phyloP scores from a whole-genome alignment of 2,797 vertebrate species.

The Peromyscus eremicus region DNA sequence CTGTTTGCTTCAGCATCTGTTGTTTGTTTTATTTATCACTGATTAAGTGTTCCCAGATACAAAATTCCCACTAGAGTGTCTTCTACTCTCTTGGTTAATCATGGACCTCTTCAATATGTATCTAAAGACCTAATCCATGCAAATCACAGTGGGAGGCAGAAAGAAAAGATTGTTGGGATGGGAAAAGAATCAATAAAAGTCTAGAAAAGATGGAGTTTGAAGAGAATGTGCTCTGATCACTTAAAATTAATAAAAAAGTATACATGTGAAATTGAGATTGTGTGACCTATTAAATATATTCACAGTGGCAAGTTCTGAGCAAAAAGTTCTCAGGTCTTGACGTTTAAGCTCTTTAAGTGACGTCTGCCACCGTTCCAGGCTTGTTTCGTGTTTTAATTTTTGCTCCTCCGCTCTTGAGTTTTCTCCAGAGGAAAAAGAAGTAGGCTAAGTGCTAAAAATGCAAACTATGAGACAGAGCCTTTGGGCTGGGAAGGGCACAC shows the following conservation, averaged over 20 bases:
- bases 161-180: neutral
- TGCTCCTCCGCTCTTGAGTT: conserved; percentile 42
- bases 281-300: neutral
- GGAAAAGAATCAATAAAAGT: neutral
- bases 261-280: neutral
- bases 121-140: neutral
- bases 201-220: neutral
- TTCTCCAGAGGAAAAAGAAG: conserved; percentile 26
- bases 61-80: neutral
- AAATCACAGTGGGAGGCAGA: conserved; percentile 1
- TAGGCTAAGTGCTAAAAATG: conserved; percentile 33
- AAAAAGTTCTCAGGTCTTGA: neutral
- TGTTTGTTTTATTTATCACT: conserved; percentile 42
- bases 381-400: conserved; percentile 49
- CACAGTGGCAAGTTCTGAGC: neutral
- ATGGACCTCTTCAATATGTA: neutral
- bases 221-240: neutral
- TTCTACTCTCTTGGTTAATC: conserved; percentile 31
- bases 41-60: neutral
- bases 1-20: conserved; percentile 38
- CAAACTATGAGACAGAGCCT: conserved; percentile 19
- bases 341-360: neutral
- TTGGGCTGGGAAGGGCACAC: conserved; percentile 16
- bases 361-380: neutral
- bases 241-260: conserved; percentile 15